Base-by-base conservation (phyloP, 2,888 invertebrate genomes). In the Luffia ferchaultella region DNA sequence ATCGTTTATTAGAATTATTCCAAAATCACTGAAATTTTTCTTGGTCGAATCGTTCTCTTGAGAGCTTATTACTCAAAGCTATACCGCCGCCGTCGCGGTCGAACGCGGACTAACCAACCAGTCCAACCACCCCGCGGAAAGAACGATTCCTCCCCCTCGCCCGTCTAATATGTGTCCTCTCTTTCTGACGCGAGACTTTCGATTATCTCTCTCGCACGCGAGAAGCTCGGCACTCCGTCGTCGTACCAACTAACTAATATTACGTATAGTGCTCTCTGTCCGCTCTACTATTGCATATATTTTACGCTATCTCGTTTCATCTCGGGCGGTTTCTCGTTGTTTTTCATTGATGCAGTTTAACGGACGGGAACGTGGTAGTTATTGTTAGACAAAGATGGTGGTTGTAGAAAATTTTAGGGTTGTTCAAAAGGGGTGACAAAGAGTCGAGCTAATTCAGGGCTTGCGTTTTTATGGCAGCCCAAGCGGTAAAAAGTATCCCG, bases 301-400 rank as follows among this genome's bases (percentile, higher is more conserved):
- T 79, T 79, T 82, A 74, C 76, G 83, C 83, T 77, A 83, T 83
- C 83, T 80, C 83, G 79, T 83, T 83, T 82, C 74, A 82, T 82
- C 83, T 79, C 76, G 70, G 76, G 79, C 69, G 72, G 77, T 76
- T 79, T 77, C 68, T 75, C 75, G 79, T 80, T 79, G 77, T 79
- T 83, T 82, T 80, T 82, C 78, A 79, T 75, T 77, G 79, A 80
- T 83, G 83, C 83, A 83, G 78, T 80, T 83, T 79, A 80, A 77
- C 76, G 79, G 82, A 80, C 78, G 76, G 74, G 78, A 82, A 82
- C 80, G 80, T 80, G 77, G 80, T 80, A 78, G 80, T 80, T 80
- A 79, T 80, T 79, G 82, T 80, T 80, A 83, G 83, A 83, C 76
- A 83, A 83, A 83, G 83, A 82, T 74, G 73, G 80, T 80, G 69